Base-by-base conservation (phyloP, 2,888 invertebrate species). In the Lasioglossum lativentre region DNA sequence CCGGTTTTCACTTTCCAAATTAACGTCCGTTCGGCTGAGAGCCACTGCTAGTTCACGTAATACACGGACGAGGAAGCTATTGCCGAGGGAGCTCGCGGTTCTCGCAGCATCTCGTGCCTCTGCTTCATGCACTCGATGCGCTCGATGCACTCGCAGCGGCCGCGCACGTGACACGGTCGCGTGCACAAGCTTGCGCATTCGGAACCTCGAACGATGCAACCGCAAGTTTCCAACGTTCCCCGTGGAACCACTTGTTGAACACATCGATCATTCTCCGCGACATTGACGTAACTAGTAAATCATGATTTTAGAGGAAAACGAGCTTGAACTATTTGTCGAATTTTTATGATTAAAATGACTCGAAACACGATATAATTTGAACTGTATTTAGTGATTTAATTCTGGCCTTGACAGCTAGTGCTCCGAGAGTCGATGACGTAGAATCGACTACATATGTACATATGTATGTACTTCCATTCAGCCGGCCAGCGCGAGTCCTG, bases 1-100 rank as follows among this genome's bases (percentile, higher is more conserved):
- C 4, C 30, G 68, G 47, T 82, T 84, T 84, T 84, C 82, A 84
- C 82, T 84, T 84, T 83, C 23, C 75, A 56, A 81, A 70, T 74
- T 82, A 63, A 71, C 27, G 66, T 73, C 42, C 19, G 23, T 4
- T 14, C 8, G 47, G 38, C 16, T 76, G 73, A 40, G 66, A 66
- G 66, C 23, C 68, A 27, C n/a, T n/a, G n/a, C 71, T 75, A 68
- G 40, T 12, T 80, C 47, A 83, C 68, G 73, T 85, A 85, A 85
- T 42, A 75, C 66, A 72, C 85, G 52, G 72, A 82, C 76, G 34
- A 83, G 85, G 83, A 85, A 85, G 59, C 47, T 30, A 12, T 19
- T n/a, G n/a, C 6, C 38, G 30, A 77, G 52, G 16, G 42, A 30
- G 12, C 52, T 72, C 47, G 73, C 66, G 59, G 63, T 77, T 70